Evolutionary conservation across 2,888 invertebrate genomes (phyloP).

Genomic region (Stictocephala bisonia): DNA sequence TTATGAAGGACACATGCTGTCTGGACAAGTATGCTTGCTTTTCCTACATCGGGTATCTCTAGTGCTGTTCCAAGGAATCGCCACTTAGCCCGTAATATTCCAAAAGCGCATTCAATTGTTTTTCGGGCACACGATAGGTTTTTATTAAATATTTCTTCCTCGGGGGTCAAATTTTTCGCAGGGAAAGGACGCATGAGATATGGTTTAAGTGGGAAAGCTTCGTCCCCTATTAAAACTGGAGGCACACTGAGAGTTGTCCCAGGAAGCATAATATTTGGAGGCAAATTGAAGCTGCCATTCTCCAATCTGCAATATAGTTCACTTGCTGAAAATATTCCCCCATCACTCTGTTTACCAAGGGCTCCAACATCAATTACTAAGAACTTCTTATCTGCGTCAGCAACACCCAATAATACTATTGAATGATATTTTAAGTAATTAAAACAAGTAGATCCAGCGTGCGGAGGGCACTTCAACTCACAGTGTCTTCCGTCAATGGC

Average conservation of each 20-base stretch:
- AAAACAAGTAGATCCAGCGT: slow-evolving; percentile 39
- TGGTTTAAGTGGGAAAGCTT: slow-evolving; percentile 16
- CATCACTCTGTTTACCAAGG: slow-evolving; percentile 42
- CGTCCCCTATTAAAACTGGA: slow-evolving; percentile 21
- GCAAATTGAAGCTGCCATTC: not conserved
- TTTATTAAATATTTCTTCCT: not conserved
- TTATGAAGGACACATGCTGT: slow-evolving; percentile 25
- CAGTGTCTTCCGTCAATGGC: slow-evolving; percentile 46
- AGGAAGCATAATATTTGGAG: slow-evolving; percentile 23
- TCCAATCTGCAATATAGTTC: slow-evolving; percentile 24
- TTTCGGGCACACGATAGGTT: slow-evolving; percentile 20
- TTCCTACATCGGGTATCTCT: not conserved
- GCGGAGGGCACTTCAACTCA: slow-evolving; percentile 24
- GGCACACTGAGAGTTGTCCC: slow-evolving; percentile 27
- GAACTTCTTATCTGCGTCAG: slow-evolving; percentile 43
- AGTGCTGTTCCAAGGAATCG: slow-evolving; percentile 18
- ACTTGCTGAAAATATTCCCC: slow-evolving; percentile 21
- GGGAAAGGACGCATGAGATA: slow-evolving; percentile 16
- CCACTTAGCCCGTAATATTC: slow-evolving; percentile 23
- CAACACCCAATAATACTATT: slow-evolving; percentile 44
- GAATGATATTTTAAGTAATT: slow-evolving; percentile 44
- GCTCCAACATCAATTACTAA: slow-evolving; percentile 42
- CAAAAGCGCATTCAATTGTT: slow-evolving; percentile 28
- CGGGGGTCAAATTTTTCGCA: slow-evolving; percentile 6
- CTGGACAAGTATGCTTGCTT: slow-evolving; percentile 3